Conservation (phyloP, 2,113 vertebrate species). For the Columba livia region DNA sequence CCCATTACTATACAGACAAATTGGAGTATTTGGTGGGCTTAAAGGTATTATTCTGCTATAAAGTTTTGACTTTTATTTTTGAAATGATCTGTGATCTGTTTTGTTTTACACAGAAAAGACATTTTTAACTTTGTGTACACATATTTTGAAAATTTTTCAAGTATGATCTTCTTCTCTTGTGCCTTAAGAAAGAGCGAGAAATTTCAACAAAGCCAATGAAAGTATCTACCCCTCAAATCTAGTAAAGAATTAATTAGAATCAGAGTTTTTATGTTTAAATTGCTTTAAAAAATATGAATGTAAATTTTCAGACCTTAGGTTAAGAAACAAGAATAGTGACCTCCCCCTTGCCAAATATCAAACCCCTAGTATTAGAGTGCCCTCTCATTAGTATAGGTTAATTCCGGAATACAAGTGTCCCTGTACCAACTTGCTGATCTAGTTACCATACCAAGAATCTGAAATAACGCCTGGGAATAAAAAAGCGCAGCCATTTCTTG, state of each 20-base stretch:
- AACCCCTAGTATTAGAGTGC: background rate
- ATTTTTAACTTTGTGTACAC: background rate
- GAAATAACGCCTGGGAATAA: background rate
- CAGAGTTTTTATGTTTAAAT: background rate
- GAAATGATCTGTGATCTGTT: background rate
- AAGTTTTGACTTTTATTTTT: background rate
- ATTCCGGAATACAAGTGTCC: background rate
- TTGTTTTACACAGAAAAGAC: background rate
- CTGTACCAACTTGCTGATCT: background rate
- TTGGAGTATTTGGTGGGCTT: background rate
- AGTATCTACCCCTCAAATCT: accelerated
- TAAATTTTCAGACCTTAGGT: background rate
- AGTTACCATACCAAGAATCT: background rate
- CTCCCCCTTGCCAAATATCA: background rate
- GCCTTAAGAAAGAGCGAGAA: background rate
- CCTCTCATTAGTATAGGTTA: background rate
- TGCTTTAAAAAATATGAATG: background rate
- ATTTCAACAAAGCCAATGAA: background rate
- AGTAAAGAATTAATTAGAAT: background rate
- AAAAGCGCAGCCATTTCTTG: background rate
- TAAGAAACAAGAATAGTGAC: background rate
- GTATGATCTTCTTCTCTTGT: background rate
- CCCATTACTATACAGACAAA: background rate
- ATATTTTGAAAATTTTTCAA: background rate
- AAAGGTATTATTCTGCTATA: background rate